Percentiles rank a stretch among this genome's conserved stretches.
Evolutionary conservation across 2,888 invertebrate genomes (phyloP).

Genomic region (Mechanitis mazaeus): DNA sequence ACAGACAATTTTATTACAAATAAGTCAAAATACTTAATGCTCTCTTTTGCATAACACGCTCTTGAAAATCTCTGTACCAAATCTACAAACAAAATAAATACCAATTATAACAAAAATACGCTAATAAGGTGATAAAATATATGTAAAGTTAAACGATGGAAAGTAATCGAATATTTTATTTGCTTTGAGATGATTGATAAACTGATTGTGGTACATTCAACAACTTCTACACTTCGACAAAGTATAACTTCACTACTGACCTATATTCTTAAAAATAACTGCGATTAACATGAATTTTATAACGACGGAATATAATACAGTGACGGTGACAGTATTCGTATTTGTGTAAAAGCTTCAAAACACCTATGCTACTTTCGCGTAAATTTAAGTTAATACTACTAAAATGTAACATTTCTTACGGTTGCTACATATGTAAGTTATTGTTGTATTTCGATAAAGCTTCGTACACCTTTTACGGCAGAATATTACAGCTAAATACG

Average conservation of each 20-base stretch:
- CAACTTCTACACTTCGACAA: conserved; percentile 42
- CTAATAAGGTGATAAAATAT: background rate
- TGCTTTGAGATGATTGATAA: conserved; percentile 2
- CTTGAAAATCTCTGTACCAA: conserved; percentile 7
- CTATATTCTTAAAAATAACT: conserved; percentile 46
- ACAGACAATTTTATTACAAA: conserved; percentile 3
- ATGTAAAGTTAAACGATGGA: conserved; percentile 1
- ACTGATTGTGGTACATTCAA: conserved; percentile 26
- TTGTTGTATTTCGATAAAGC: conserved; percentile 68
- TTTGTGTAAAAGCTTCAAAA: conserved; percentile 75
- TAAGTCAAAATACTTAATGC: no score
- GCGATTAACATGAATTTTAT: conserved; percentile 56
- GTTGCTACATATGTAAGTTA: conserved; percentile 60
- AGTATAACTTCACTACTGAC: conserved; percentile 64
- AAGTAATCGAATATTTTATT: background rate
- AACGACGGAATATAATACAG: conserved; percentile 62
- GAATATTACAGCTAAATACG: conserved; percentile 18
- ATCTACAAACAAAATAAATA: background rate
- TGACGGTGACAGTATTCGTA: conserved; percentile 64
- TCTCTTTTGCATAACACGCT: no score
- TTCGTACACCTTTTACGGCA: conserved; percentile 38
- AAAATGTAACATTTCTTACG: conserved; percentile 54
- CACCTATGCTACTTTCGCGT: conserved; percentile 64
- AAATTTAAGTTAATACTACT: conserved; percentile 39
- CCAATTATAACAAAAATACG: no score